phyloP scores from a whole-genome alignment of 2,113 vertebrate species.

The Lampris incognitus region DNA sequence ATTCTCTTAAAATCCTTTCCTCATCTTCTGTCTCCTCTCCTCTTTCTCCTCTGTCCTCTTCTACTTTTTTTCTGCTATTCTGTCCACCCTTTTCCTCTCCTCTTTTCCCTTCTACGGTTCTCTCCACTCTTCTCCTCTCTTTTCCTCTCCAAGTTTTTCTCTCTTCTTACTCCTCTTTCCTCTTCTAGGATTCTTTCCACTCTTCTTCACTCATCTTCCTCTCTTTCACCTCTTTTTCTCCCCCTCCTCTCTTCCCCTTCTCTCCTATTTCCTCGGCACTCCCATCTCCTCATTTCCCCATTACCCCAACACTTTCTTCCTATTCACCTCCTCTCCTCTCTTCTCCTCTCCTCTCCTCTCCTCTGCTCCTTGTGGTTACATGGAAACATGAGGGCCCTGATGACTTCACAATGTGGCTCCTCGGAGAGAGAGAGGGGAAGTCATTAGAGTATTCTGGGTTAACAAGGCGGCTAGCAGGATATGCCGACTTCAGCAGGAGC shows the following conservation, averaged over 20 bases:
- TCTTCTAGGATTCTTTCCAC: conserved; percentile 31
- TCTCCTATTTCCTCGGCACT: background rate
- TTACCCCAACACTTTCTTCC: background rate
- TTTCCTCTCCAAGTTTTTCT: background rate
- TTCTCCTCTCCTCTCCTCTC: background rate
- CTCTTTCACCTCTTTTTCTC: background rate
- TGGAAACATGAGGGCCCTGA: conserved; percentile 70
- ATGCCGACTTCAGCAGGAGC: conserved; percentile 75
- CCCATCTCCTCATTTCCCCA: background rate
- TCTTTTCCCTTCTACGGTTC: conserved; percentile 12
- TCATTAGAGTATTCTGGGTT: conserved; percentile 78
- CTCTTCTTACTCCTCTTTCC: background rate
- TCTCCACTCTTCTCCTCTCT: conserved; percentile 15
- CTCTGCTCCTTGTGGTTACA: background rate
- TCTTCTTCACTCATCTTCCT: background rate
- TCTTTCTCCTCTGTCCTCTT: background rate
- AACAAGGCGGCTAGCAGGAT: conserved; percentile 75
- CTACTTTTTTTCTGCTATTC: background rate
- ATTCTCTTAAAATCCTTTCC: background rate
- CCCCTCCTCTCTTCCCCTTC: background rate
- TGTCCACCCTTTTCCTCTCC: conserved; percentile 5
- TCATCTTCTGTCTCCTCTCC: background rate
- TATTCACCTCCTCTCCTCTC: background rate
- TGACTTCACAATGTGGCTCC: conserved; percentile 74
- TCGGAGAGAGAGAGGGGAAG: conserved; percentile 68